Evolutionary conservation across 1,140 invertebrate species (phyloP).

Genomic region (Metaphire vulgaris): DNA sequence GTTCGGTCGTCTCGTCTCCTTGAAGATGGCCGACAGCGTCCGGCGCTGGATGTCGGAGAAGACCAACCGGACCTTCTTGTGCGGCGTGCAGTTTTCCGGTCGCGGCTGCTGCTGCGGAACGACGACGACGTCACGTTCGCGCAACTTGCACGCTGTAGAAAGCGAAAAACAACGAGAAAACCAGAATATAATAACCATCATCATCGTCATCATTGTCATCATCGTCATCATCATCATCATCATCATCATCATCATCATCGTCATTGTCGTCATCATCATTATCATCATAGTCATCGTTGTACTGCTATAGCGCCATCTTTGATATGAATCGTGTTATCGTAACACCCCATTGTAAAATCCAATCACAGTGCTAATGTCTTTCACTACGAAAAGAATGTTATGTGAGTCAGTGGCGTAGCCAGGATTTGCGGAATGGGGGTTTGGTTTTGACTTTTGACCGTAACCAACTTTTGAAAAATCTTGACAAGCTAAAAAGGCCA

Average conservation of each 20-base stretch:
- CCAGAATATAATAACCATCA: conserved; percentile 1
- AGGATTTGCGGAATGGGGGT: no score
- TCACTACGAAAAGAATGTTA: no score
- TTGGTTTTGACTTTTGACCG: no score
- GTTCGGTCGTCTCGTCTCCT: conserved; percentile 98
- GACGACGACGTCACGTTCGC: conserved; percentile 15
- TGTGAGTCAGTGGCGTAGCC: no score
- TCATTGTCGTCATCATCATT: conserved; percentile 5
- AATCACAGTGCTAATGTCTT: no score
- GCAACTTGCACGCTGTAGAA: conserved; percentile 14
- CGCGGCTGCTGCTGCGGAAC: no score
- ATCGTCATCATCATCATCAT: conserved; percentile 3
- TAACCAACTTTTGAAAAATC: no score
- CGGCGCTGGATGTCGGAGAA: conserved; percentile 99
- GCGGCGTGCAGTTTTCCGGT: conserved; percentile 20
- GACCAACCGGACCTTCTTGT: conserved; percentile 97
- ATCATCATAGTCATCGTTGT: neutral
- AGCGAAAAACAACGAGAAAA: no score
- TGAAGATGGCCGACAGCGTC: conserved; percentile 87
- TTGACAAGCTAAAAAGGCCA: no score
- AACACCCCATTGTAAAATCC: no score
- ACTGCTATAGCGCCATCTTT: neutral
- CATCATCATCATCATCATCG: neutral
- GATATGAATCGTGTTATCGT: no score
- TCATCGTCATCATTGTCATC: neutral